phyloP scores from a whole-genome alignment of 2,113 vertebrate species.

The Felis chaus region DNA sequence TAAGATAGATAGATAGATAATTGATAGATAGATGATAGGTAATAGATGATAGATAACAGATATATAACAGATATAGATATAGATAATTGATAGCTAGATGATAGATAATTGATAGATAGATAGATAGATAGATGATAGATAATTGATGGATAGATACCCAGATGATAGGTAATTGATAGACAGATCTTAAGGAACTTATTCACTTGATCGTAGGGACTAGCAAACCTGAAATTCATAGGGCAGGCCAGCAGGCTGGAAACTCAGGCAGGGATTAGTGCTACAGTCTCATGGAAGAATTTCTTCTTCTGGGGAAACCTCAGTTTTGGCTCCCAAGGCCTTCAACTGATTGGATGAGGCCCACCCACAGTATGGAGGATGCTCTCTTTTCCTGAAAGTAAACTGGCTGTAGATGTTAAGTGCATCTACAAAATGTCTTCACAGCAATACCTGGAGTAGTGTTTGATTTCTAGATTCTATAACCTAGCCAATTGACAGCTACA shows the following conservation, averaged over 20 bases:
- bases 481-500: not conserved
- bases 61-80: too few relatives aligned
- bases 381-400: not conserved
- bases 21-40: too few relatives aligned
- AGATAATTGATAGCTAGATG: too few relatives aligned
- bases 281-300: not conserved
- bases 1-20: too few relatives aligned
- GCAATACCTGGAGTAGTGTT: not conserved
- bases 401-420: not conserved
- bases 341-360: not conserved
- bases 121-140: too few relatives aligned
- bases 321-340: not conserved
- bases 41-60: too few relatives aligned
- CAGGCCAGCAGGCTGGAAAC: not conserved
- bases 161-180: too few relatives aligned
- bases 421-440: not conserved
- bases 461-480: too few relatives aligned
- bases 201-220: not conserved
- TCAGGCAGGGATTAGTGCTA: too few relatives aligned
- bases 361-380: not conserved
- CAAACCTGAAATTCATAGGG: not conserved
- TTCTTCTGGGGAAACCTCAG: not conserved
- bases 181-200: not conserved
- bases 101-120: too few relatives aligned
- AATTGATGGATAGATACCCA: too few relatives aligned